Evolutionary conservation across 2,113 vertebrate genomes (phyloP), one percentile per base, ranked within the genome.

Genomic region (Recurvirostra avosetta): DNA sequence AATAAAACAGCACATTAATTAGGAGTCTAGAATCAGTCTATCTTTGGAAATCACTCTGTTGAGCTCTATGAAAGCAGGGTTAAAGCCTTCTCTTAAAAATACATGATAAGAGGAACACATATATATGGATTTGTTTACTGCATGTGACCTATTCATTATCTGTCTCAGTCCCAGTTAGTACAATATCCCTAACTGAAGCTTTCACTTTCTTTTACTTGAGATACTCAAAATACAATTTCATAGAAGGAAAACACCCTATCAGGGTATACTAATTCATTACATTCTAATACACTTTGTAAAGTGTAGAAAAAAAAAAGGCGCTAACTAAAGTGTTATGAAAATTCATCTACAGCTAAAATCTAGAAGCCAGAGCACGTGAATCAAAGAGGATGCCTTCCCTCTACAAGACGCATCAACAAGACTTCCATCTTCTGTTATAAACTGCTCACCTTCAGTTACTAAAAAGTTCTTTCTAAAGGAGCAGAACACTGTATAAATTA

Each of bases 371-470:
- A 74, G 41, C 21, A 85, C 8, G 53, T 9, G 14, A 94, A 52
- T 11, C 1, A 6, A 59, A 81, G 38, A 1, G 2, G 1, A 3
- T 16, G 8, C 25, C 36, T 77, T 79, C 38, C 30, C 62, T n/a
- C 40, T 36, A 56, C 12, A 55, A 58, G 12, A 32, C 0, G 0
- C 13, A 84, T 43, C 52, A 87, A 59, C 5, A 41, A 70, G 29
- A 80, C 36, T 50, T 77, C 6, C 11, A 18, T 58, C 70, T 93
- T 53, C 61, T 93, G 6, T 52, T 88, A 30, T 81, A 15, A 93
- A 88, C 7, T 79, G 34, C 49, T 90, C 21, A 61, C 38, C 49
- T 77, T 79, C 53, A 72, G 19, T 21, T 45, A 79, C 5, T 34
- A 53, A 68, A 5, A 67, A 53, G 12, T 32, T 61, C 43, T 79